Evolutionary conservation across 1,140 invertebrate genomes (phyloP), one percentile per base, ranked within the genome.

Genomic region (Pogonus chalceus): DNA sequence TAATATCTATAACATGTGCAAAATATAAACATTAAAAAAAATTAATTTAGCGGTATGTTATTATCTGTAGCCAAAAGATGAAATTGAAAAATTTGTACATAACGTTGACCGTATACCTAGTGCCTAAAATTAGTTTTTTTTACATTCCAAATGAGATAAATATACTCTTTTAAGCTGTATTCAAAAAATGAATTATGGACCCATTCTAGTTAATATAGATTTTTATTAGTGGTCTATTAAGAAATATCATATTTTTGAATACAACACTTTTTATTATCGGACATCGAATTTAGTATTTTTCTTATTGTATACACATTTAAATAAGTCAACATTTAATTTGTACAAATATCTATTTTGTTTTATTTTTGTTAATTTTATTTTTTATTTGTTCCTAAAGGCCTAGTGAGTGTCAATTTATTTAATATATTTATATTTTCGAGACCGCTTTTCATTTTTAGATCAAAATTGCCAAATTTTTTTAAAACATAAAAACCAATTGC

Each of bases 31-130:
- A 12, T 43, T 9, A 18, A 43, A 43, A 9, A 43, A 18, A 12
- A 3, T 43, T 31, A 31, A 31, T n/a, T 43, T 16, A 43, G 37
- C 37, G 37, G 37, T 43, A 43, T 43, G 37, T 43, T 43, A 43
- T 43, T 43, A 43, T 43, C 37, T 43, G 37, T 43, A 43, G 37
- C 9, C 26, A 55, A 24, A 55, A 51, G 35, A 55, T 50, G 35
- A 37, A 49, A 20, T 18, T 50, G 26, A 24, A 57, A 53, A 35
- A 58, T 65, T 66, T 66, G 64, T 65, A 67, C 64, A 58, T 55
- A 65, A 61, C 59, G 58, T 66, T 66, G 60, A 66, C 65, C 65
- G 65, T 67, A 67, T 67, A 67, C 65, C 62, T 64, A 53, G 61
- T 59, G 49, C 48, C 49, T 54, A 58, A 59, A 54, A 56, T 60